These are phyloP conservation scores for Andrena minutula DNA, from an alignment of 2,888 invertebrate genomes.

Conservation along the genomic window DNA sequence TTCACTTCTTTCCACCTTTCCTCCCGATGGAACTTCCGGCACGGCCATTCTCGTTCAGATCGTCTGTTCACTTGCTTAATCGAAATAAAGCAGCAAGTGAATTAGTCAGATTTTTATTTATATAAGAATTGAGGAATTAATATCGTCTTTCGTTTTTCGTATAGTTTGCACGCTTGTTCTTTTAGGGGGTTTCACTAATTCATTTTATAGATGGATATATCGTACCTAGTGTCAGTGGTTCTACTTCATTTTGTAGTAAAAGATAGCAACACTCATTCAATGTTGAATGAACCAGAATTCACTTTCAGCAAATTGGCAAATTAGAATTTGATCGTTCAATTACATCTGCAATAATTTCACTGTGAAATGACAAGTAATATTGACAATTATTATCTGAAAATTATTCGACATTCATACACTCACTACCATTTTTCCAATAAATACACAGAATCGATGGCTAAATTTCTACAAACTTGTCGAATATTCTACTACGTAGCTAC, in stretches of 20 bases:
- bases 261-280: neutral
- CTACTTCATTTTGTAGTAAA: neutral
- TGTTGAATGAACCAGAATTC: neutral
- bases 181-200: neutral
- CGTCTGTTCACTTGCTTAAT: conserved; percentile 22
- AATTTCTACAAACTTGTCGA: neutral
- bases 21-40: conserved; percentile 32
- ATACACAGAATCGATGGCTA: neutral
- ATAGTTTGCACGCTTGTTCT: neutral
- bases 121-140: neutral
- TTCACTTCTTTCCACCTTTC: conserved; percentile 33
- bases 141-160: neutral
- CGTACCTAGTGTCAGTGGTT: neutral
- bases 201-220: neutral
- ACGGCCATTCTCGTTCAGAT: conserved; percentile 24
- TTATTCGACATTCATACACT: neutral
- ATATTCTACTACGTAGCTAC: neutral
- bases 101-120: neutral
- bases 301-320: neutral
- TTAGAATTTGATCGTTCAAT: neutral
- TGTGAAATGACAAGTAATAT: neutral
- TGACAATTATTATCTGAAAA: too few species aligned
- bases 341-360: neutral
- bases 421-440: neutral
- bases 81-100: neutral